Percentiles rank a stretch among this genome's conserved stretches.
Conservation (phyloP, 53 echinoderm and acorn worm species). For the Luidia sarsii region DNA sequence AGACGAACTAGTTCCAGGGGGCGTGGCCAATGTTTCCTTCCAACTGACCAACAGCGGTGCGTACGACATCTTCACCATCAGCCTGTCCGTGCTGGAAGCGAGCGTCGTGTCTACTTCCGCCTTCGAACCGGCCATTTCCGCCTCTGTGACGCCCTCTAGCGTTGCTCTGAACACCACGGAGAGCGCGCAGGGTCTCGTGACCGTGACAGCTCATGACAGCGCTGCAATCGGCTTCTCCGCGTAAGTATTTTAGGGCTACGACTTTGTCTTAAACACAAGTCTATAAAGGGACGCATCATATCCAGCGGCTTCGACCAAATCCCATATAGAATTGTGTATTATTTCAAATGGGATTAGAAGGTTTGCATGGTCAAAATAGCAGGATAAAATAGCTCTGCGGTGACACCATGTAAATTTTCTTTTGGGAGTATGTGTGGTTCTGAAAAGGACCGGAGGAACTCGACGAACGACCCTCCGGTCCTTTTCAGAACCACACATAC, state of each 20-base stretch:
- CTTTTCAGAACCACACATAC: too few relatives aligned
- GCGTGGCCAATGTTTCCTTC: constrained; percentile 23
- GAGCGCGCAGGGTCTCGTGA: constrained; percentile 1
- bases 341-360: too few relatives aligned
- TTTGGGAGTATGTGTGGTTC: too few relatives aligned
- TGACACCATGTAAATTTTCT: too few relatives aligned
- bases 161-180: constrained; percentile 1
- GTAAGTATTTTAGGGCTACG: neutral
- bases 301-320: too few relatives aligned
- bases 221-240: neutral
- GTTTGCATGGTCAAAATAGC: too few relatives aligned
- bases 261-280: neutral
- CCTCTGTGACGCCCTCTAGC: neutral
- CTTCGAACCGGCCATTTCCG: neutral
- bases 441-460: too few relatives aligned
- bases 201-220: neutral
- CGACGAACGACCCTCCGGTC: too few relatives aligned
- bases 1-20: constrained; percentile 17
- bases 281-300: too few relatives aligned
- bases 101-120: neutral
- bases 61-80: neutral
- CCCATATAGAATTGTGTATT: too few relatives aligned
- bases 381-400: too few relatives aligned
- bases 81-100: neutral
- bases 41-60: constrained; percentile 28